A percentile compares a stretch with the other conserved stretches of the same genome.
phyloP scores from a whole-genome alignment of 2,797 vertebrate species.

The Clamator glandarius region DNA sequence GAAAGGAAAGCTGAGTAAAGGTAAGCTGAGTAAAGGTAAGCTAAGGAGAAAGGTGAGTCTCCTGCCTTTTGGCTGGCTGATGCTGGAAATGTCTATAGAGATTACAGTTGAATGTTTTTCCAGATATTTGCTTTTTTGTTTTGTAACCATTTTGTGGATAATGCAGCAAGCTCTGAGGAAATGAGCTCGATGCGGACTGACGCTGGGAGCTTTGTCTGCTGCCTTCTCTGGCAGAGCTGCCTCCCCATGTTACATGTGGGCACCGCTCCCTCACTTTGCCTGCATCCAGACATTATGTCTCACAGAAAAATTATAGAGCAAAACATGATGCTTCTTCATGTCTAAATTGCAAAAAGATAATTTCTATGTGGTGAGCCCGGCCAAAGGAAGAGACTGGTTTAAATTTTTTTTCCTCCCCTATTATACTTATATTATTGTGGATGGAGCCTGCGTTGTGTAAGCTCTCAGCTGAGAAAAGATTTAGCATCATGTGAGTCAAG shows the following conservation, averaged over 20 bases:
- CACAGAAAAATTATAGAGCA: no score
- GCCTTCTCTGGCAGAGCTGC: background rate
- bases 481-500: conserved; percentile 31
- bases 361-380: background rate
- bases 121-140: background rate
- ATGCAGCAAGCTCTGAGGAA: background rate
- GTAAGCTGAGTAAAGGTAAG: background rate
- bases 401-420: background rate
- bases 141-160: background rate
- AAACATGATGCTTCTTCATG: background rate
- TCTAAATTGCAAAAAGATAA: background rate
- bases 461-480: background rate
- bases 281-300: background rate
- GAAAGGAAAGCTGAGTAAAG: background rate
- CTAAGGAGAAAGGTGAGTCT: background rate
- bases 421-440: background rate
- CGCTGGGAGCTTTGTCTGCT: background rate
- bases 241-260: rapidly evolving
- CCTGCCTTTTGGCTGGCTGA: background rate
- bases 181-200: background rate
- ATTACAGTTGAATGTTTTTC: background rate
- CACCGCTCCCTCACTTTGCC: background rate
- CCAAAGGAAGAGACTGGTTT: background rate
- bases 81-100: background rate
- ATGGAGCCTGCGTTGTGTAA: background rate